Evolutionary conservation across 2,888 invertebrate species (phyloP).

Genomic region (Caenorhabditis plicata): DNA sequence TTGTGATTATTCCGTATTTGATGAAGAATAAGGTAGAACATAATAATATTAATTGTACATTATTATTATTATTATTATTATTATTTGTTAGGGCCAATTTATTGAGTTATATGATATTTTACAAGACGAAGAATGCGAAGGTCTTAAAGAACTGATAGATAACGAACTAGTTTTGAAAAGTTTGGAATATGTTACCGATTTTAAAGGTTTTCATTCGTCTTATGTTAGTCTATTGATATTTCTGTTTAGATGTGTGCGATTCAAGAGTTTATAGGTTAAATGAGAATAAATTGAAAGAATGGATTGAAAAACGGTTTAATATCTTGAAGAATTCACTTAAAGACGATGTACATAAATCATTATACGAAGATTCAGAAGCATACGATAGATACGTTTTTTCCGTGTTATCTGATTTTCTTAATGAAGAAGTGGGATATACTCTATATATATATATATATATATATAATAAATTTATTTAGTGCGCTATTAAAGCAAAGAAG

Average conservation of each 20-base stretch:
- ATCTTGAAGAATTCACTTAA: slow-evolving; percentile 32
- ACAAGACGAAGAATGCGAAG: slow-evolving; percentile 22
- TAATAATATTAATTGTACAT: too few relatives aligned
- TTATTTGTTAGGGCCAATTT: slow-evolving; percentile 23
- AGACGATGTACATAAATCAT: slow-evolving; percentile 33
- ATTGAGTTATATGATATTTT: too few relatives aligned
- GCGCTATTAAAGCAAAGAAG: slow-evolving; percentile 4
- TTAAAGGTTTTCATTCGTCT: not conserved
- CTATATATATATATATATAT: too few relatives aligned
- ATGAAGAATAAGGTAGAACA: slow-evolving; percentile 28
- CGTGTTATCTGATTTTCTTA: slow-evolving; percentile 37
- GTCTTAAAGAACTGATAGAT: slow-evolving; percentile 28
- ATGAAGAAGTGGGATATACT: slow-evolving; percentile 12
- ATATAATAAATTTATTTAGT: not conserved
- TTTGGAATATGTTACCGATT: slow-evolving; percentile 6
- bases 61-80: not conserved
- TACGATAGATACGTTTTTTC: slow-evolving; percentile 41
- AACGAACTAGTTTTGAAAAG: slow-evolving; percentile 40
- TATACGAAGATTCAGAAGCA: slow-evolving; percentile 33
- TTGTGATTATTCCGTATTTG: slow-evolving; percentile 48
- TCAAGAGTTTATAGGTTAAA: slow-evolving; percentile 42
- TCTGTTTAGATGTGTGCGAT: slow-evolving; percentile 40
- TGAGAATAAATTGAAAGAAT: slow-evolving; percentile 41
- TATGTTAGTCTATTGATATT: not conserved
- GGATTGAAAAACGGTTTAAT: slow-evolving; percentile 46